phyloP scores from a whole-genome alignment of 2,888 invertebrate species.

The Drosophila koepferae region DNA sequence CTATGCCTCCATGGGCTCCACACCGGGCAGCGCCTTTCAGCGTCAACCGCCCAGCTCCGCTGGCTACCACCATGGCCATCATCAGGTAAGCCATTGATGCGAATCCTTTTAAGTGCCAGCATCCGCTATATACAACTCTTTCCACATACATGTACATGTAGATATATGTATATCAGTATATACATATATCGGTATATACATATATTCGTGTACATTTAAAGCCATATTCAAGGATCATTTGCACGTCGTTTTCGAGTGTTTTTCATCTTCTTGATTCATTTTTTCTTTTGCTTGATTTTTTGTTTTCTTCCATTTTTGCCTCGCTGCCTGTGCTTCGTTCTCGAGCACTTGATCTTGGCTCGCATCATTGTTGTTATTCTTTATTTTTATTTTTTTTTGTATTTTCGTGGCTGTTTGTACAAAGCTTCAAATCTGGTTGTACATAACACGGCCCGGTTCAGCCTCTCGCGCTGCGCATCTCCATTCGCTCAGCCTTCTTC shows the following conservation, averaged over 20 bases:
- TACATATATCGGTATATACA: constrained; percentile 10
- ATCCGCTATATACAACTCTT: constrained; percentile 46
- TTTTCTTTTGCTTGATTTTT: constrained; percentile 1
- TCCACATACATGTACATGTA: too few species aligned
- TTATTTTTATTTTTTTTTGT: constrained; percentile 38
- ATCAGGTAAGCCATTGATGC: constrained; percentile 74
- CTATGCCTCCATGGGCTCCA: constrained; percentile 80
- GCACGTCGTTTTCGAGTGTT: constrained; percentile 72
- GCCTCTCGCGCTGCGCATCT: not conserved
- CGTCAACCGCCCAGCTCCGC: constrained; percentile 74
- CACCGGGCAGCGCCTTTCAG: constrained; percentile 83
- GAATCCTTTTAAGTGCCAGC: constrained; percentile 56
- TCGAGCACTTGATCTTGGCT: constrained; percentile 76
- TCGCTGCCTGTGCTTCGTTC: constrained; percentile 39
- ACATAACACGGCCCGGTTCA: constrained; percentile 21
- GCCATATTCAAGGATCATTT: constrained; percentile 74
- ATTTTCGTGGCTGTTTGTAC: constrained; percentile 67
- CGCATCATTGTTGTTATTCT: constrained; percentile 62
- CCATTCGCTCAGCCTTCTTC: constrained; percentile 15
- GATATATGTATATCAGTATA: too few species aligned
- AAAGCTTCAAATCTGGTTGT: constrained; percentile 78
- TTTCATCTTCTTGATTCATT: constrained; percentile 49
- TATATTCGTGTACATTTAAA: constrained; percentile 38
- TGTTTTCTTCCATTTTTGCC: constrained; percentile 2
- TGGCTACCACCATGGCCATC: constrained; percentile 83